Conservation (phyloP, 1,140 invertebrate genomes). For the Neuroterus valhalla region DNA sequence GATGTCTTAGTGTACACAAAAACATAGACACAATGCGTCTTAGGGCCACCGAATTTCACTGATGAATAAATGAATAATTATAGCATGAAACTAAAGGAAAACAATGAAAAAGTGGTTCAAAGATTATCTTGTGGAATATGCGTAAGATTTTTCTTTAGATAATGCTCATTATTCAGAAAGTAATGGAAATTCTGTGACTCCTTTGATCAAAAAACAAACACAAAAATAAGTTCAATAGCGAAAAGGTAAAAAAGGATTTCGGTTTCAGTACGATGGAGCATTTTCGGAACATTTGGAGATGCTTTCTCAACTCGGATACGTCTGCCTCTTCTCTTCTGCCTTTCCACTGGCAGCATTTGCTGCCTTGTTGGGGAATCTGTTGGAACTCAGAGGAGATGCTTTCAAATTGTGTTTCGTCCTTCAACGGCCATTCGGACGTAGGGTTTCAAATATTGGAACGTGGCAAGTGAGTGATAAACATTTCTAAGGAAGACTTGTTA, state of each 20-base stretch:
- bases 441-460: slow-evolving; percentile 95
- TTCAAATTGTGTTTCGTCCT: slow-evolving; percentile 97
- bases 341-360: slow-evolving; percentile 96
- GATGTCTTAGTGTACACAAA: too few relatives aligned
- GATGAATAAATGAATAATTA: too few relatives aligned
- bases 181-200: too few relatives aligned
- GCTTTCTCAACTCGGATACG: slow-evolving; percentile 97
- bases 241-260: slow-evolving; percentile 3
- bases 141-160: too few relatives aligned
- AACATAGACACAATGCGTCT: too few relatives aligned
- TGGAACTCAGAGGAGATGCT: slow-evolving; percentile 95
- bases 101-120: too few relatives aligned
- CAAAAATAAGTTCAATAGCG: too few relatives aligned
- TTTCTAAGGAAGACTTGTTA: slow-evolving; percentile 7
- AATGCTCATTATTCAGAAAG: too few relatives aligned
- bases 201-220: too few relatives aligned
- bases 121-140: too few relatives aligned
- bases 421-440: slow-evolving; percentile 92
- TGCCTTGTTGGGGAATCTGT: slow-evolving; percentile 94
- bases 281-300: slow-evolving; percentile 98
- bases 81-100: too few relatives aligned
- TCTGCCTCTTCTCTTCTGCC: slow-evolving; percentile 96
- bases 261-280: slow-evolving; percentile 88
- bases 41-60: too few relatives aligned
- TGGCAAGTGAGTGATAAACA: slow-evolving; percentile 86